Evolutionary conservation across 2,113 vertebrate species (phyloP), one percentile per base, ranked within the genome.

Genomic region (Lipotes vexillifer): DNA sequence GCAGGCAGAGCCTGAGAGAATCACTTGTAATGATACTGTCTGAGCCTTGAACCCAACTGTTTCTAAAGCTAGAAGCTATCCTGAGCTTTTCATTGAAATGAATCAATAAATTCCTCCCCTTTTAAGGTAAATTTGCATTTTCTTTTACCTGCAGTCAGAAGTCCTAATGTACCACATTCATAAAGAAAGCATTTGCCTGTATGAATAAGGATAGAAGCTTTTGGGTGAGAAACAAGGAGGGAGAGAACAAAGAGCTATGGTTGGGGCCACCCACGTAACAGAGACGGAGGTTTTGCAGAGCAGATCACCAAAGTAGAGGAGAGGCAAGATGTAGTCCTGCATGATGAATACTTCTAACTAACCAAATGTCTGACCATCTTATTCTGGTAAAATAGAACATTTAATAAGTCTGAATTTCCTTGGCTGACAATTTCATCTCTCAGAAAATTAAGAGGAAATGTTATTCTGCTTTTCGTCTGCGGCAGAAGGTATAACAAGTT

Each of bases 361-460:
- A 94, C 46, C 86, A 97, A 93, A 94, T 88, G 71, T 96, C 92
- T 96, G 95, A 96, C 96, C 87, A 92, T 95, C 74, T 87, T 91
- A 93, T 91, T 96, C 90, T 90, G 38, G 23, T 66, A 71, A 96
- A 92, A 94, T 0, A 86, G 94, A 97, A 96, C 80, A 84, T 61
- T 94, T 69, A 77, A 29, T 93, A 93, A 83, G 57, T 92, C 74
- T 94, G 10, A 68, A 75, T 90, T 82, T 66, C 23, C 75, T 82
- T 91, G 55, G 94, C n/a, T 96, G 90, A 74, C 6, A 69, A 88
- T 93, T 96, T 94, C 33, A 69, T 27, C 80, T 95, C 59, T 94
- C n/a, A 82, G 83, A 92, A 91, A 59, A 55, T 36, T 80, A 84
- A 93, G 11, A 41, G 82, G 23, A 93, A 96, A 78, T 44, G 46